phyloP scores from a whole-genome alignment of 2,888 invertebrate genomes.

The Latheticus oryzae region DNA sequence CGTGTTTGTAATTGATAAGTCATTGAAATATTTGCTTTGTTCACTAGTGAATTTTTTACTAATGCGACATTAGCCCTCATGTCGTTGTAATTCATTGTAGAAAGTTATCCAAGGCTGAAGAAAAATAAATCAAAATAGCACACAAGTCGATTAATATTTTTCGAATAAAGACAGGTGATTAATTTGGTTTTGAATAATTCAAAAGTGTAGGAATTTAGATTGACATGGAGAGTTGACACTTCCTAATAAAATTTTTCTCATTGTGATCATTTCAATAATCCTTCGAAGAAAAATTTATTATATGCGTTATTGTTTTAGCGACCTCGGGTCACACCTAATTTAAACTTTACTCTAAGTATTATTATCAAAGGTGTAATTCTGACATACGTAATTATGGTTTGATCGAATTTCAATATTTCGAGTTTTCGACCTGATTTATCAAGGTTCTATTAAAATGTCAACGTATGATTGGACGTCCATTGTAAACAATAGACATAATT shows the following conservation, averaged over 20 bases:
- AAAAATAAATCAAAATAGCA: constrained; percentile 25
- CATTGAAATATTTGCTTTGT: constrained; percentile 24
- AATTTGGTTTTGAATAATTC: constrained; percentile 9
- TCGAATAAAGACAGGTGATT: constrained; percentile 8
- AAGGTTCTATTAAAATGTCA: constrained; percentile 36
- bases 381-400: constrained; percentile 21
- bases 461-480: constrained; percentile 23
- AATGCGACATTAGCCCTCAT: constrained; percentile 25
- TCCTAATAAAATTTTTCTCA: constrained; percentile 27
- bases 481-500: constrained; percentile 30
- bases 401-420: constrained; percentile 25
- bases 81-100: constrained; percentile 15
- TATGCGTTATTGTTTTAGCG: constrained; percentile 30
- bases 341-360: constrained; percentile 26
- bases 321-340: constrained; percentile 35
- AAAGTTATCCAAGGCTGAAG: constrained; percentile 26
- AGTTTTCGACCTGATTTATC: constrained; percentile 29
- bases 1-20: constrained; percentile 28
- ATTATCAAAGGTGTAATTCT: constrained; percentile 25
- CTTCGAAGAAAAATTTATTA: constrained; percentile 8
- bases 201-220: constrained; percentile 4
- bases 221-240: constrained; percentile 28
- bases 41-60: constrained; percentile 23
- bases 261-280: constrained; percentile 24
- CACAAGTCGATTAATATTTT: constrained; percentile 10